Base-by-base conservation (phyloP, 1,140 invertebrate genomes). In the Aethina tumida region DNA sequence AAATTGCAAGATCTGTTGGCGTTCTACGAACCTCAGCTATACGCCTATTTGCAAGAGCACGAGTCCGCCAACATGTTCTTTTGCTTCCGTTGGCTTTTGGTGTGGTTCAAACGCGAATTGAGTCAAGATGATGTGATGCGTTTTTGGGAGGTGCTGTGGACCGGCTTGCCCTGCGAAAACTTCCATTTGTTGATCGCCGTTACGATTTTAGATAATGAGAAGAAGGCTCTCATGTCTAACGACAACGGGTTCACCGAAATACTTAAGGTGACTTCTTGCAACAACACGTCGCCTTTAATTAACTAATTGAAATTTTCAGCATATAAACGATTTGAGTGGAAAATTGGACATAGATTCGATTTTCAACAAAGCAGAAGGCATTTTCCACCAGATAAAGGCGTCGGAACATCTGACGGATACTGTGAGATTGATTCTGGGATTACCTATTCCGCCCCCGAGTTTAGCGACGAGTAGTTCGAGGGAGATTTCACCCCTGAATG, bases 61-160 rank as follows among this genome's bases (percentile, higher is more conserved):
- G 93, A 98, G 43, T 96, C 94, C 2, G 85, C 83, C 3, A 97
- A 98, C 60, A 92, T 99, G 84, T 98, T 94, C 60, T 99, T 99
- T 64, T 97, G 92, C 64, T 99, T 99, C 66, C 81, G 96, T 10
- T 89, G 86, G 85, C 67, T 89, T 2, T 66, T 90, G 3, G 84
- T 90, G 5, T 74, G 83, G 63, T 89, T 86, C 50, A 90, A 90
- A 62, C 60, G 85, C 43, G 85, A 90, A 64, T 79, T 90, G 49
- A 72, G 70, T 16, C 69, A 78, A 29, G 63, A 73, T 3, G 81
- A 89, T 53, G 79, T 86, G 25, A 77, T 87, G 67, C 74, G 77
- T 51, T 53, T 85, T 25, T 85, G 81, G 78, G 77, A 93, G 68
- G 79, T 91, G 5, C 57, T 94, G 4, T 95, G 90, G 90, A 93